These are phyloP conservation scores for Hedychridium roseum DNA, from an alignment of 2,888 invertebrate species.

Conservation along the genomic window DNA sequence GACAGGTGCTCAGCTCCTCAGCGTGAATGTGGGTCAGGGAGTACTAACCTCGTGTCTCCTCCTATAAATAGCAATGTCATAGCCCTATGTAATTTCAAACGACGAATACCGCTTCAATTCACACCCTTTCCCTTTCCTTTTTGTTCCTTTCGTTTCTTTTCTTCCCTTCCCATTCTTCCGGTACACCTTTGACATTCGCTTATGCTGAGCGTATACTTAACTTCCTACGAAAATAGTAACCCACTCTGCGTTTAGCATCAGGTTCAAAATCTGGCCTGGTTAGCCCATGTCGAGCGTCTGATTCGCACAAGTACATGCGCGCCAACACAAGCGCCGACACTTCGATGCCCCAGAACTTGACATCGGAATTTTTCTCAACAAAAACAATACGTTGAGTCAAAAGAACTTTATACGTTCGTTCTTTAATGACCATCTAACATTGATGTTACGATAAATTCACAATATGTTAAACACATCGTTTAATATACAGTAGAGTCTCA, in stretches of 20 bases:
- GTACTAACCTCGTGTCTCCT: constrained; percentile 23
- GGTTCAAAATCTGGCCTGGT: constrained; percentile 22
- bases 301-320: too few relatives aligned
- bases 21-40: constrained; percentile 29
- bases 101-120: neutral
- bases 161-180: neutral
- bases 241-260: constrained; percentile 17
- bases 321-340: too few relatives aligned
- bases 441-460: too few relatives aligned
- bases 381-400: too few relatives aligned
- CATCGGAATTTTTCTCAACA: too few relatives aligned
- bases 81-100: constrained; percentile 12
- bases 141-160: neutral
- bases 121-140: neutral
- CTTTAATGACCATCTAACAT: too few relatives aligned
- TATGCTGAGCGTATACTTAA: neutral
- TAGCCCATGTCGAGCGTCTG: too few relatives aligned
- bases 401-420: too few relatives aligned
- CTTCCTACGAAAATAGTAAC: constrained; percentile 3
- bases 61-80: constrained; percentile 25
- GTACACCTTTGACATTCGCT: neutral
- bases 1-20: constrained; percentile 34
- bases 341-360: too few relatives aligned
- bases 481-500: too few relatives aligned
- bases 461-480: too few relatives aligned